These are phyloP conservation scores for Sycobia sp. DNA, from an alignment of 1,140 invertebrate species.

Conservation along the genomic window DNA sequence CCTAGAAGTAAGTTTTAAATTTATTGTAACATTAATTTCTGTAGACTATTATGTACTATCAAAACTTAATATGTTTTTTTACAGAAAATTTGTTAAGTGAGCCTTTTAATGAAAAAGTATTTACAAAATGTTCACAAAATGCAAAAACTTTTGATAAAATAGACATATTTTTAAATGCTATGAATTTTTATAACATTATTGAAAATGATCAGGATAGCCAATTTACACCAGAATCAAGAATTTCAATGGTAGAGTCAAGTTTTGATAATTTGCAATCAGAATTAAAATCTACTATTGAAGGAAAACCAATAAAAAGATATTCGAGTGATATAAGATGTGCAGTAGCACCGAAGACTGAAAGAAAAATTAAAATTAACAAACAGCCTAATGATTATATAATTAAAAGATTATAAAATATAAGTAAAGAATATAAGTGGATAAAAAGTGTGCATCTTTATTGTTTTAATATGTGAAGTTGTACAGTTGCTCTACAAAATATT, in stretches of 20 bases:
- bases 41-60: neutral
- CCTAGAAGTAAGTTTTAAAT: constrained; percentile 45
- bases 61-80: constrained; percentile 27
- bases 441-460: constrained; percentile 46
- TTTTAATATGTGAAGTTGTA: constrained; percentile 45
- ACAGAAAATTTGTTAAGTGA: constrained; percentile 50
- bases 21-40: constrained; percentile 1
- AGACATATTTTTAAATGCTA: constrained; percentile 30
- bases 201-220: neutral
- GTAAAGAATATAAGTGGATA: constrained; percentile 28
- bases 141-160: constrained; percentile 14
- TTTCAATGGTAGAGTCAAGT: neutral
- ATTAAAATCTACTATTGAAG: neutral
- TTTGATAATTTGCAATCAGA: neutral
- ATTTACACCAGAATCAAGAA: neutral
- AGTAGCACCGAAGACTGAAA: neutral
- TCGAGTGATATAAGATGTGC: constrained; percentile 16
- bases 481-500: constrained; percentile 44
- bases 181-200: constrained; percentile 33
- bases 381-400: neutral
- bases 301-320: neutral
- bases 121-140: constrained; percentile 24
- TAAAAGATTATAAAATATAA: neutral
- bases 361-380: constrained; percentile 4
- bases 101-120: constrained; percentile 42